Conservation (phyloP, 2,888 invertebrate species). For the Entomobrya multifasciata region DNA sequence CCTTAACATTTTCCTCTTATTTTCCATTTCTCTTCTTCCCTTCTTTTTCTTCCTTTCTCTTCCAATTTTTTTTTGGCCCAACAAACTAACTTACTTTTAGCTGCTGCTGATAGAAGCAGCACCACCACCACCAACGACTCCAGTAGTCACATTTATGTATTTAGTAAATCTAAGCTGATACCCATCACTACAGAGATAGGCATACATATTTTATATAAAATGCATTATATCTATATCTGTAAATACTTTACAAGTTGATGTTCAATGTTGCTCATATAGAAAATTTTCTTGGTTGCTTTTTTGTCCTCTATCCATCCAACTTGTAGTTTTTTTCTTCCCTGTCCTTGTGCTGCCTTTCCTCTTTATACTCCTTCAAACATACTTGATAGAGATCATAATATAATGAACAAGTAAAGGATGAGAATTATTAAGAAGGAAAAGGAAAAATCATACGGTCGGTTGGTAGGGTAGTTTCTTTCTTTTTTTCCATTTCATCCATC, state of each 20-base stretch:
- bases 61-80: slow-evolving; percentile 4
- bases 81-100: slow-evolving; percentile 9
- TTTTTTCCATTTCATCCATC: slow-evolving; percentile 17
- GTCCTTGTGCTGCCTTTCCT: slow-evolving; percentile 1
- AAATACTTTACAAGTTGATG: slow-evolving; percentile 2
- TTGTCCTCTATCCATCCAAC: slow-evolving; percentile 40
- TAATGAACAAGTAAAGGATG: slow-evolving; percentile 2
- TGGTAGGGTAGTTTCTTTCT: not conserved
- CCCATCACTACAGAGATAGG: not conserved
- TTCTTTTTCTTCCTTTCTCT: slow-evolving; percentile 17
- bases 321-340: not conserved
- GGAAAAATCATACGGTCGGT: slow-evolving; percentile 56
- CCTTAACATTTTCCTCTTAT: slow-evolving; percentile 27
- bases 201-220: not conserved
- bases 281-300: slow-evolving; percentile 34
- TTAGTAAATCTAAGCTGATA: slow-evolving; percentile 40
- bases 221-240: not conserved
- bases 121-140: not conserved
- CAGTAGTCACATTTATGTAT: slow-evolving; percentile 36
- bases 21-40: slow-evolving; percentile 11
- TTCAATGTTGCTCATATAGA: slow-evolving; percentile 23
- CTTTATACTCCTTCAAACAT: not conserved
- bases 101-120: not conserved
- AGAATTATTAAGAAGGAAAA: slow-evolving; percentile 26
- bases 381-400: slow-evolving; percentile 53